These are phyloP conservation scores for Invenusta paracnida DNA, from an alignment of 2,888 invertebrate genomes.

Conservation along the genomic window DNA sequence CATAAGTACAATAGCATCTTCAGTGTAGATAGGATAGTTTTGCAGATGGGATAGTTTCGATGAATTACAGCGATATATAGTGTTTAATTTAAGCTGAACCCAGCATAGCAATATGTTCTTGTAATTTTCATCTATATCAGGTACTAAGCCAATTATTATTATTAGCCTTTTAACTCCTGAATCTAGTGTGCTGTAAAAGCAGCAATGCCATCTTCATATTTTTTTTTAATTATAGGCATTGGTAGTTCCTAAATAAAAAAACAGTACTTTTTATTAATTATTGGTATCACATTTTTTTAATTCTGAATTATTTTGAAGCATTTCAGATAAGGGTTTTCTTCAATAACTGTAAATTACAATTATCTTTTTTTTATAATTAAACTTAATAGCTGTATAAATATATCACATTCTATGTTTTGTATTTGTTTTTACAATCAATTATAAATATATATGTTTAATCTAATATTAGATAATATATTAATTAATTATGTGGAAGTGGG, in stretches of 20 bases:
- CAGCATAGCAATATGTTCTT: slow-evolving; percentile 8
- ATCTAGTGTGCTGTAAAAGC: neutral
- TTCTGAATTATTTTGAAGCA: neutral
- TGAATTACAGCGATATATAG: too few relatives aligned
- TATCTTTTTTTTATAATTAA: neutral
- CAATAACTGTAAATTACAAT: neutral
- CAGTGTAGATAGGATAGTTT: too few relatives aligned
- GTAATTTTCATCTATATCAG: slow-evolving; percentile 16
- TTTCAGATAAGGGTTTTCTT: neutral
- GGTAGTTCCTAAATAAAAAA: slow-evolving; percentile 15
- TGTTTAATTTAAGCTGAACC: slow-evolving; percentile 19
- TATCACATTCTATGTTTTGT: slow-evolving; percentile 3
- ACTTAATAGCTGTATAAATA: neutral
- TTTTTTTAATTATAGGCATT: neutral
- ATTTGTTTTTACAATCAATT: slow-evolving; percentile 19
- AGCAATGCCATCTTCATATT: slow-evolving; percentile 14
- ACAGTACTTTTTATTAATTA: neutral
- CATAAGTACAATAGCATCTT: too few relatives aligned
- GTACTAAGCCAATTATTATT: slow-evolving; percentile 8
- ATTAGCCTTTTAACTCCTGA: slow-evolving; percentile 17
- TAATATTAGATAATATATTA: slow-evolving; percentile 14
- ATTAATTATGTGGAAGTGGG: slow-evolving; percentile 14
- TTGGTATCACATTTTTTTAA: neutral
- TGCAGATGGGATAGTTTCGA: too few relatives aligned
- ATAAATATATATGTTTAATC: neutral